A percentile compares a stretch with the other conserved stretches of the same genome.
Conservation (phyloP, 2,888 invertebrate species). For the Tachina grossa region DNA sequence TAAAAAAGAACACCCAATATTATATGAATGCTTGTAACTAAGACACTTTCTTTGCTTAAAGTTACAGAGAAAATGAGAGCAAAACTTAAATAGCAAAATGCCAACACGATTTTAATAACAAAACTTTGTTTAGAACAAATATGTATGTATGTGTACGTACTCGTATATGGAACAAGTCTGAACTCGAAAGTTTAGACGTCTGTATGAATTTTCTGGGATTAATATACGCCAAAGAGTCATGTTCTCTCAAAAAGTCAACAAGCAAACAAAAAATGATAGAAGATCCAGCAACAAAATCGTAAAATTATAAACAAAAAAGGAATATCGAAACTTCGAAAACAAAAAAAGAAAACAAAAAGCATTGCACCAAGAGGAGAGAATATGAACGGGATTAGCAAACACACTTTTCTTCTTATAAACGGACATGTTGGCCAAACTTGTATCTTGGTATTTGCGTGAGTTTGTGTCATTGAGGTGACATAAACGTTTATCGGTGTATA, state of each 20-base stretch:
- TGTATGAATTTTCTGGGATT: constrained; percentile 52
- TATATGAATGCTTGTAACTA: too few relatives aligned
- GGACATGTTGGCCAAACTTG: constrained; percentile 39
- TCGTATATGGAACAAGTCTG: constrained; percentile 21
- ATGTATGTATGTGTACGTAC: too few relatives aligned
- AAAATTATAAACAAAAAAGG: not conserved
- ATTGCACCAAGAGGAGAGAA: not conserved
- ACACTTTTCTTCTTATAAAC: constrained; percentile 40
- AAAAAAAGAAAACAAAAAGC: not conserved
- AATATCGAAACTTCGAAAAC: not conserved
- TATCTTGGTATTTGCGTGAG: not conserved
- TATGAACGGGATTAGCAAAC: constrained; percentile 59
- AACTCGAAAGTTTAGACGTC: constrained; percentile 26
- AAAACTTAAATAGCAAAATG: constrained; percentile 46
- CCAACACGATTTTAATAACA: constrained; percentile 71
- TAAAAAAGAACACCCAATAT: too few relatives aligned
- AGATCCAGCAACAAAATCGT: constrained; percentile 29
- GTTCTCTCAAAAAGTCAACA: constrained; percentile 52
- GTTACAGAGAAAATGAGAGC: not conserved
- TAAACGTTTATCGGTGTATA: not conserved
- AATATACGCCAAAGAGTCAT: constrained; percentile 60
- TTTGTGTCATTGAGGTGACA: not conserved
- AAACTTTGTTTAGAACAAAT: constrained; percentile 68
- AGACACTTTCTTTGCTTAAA: not conserved
- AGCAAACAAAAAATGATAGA: not conserved